Percentiles rank a stretch among this genome's conserved stretches.
Evolutionary conservation across 2,888 invertebrate species (phyloP).

Genomic region (Aspidapion aeneum): DNA sequence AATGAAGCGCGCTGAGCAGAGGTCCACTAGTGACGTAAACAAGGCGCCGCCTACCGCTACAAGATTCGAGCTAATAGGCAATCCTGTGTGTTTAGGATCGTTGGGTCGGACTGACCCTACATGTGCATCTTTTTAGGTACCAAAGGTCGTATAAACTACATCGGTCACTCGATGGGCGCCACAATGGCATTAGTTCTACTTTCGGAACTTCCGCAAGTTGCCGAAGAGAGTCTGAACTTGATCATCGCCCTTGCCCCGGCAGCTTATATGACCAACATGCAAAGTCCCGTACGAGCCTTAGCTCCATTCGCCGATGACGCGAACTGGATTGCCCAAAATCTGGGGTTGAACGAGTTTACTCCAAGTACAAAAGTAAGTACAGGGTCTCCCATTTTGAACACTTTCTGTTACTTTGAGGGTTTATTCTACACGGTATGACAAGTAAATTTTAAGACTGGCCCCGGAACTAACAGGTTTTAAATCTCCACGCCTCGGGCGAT

Average conservation of each 20-base stretch:
- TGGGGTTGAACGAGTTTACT: conserved; percentile 71
- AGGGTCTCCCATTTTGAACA: no score
- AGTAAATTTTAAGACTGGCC: no score
- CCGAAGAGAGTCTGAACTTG: conserved; percentile 61
- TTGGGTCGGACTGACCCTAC: no score
- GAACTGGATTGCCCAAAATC: conserved; percentile 57
- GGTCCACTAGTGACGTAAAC: no score
- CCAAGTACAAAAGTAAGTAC: conserved; percentile 54
- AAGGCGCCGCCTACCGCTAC: no score
- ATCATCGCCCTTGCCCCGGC: conserved; percentile 70
- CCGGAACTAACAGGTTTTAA: no score
- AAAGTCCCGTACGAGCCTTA: conserved; percentile 63
- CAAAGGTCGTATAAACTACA: conserved; percentile 59
- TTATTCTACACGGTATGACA: no score
- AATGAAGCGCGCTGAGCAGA: no score
- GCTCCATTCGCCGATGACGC: conserved; percentile 62
- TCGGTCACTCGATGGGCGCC: conserved; percentile 92
- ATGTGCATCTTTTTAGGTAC: not conserved
- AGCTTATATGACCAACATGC: conserved; percentile 62
- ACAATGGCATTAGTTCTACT: conserved; percentile 70
- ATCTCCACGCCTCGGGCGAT: no score
- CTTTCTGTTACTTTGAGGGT: no score
- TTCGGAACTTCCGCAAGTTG: conserved; percentile 62
- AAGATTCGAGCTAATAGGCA: no score
- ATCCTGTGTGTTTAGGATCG: no score